phyloP scores from a whole-genome alignment of 2,888 invertebrate genomes.

The Hylaea fasciaria region DNA sequence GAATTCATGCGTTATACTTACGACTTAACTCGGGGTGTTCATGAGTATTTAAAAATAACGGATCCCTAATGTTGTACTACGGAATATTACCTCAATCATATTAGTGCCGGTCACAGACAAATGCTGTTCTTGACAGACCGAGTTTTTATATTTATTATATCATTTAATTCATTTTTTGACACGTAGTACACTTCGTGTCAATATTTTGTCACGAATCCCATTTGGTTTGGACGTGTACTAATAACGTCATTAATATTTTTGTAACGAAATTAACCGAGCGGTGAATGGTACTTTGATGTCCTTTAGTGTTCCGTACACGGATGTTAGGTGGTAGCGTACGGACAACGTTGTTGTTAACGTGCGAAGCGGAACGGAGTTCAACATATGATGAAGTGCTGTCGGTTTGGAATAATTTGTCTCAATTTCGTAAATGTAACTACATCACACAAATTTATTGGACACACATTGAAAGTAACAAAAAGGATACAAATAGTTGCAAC shows the following conservation, averaged over 20 bases:
- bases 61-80: slow-evolving; percentile 60
- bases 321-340: slow-evolving; percentile 47
- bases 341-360: slow-evolving; percentile 55
- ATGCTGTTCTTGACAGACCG: slow-evolving; percentile 70
- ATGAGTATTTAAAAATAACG: slow-evolving; percentile 26
- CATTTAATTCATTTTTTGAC: slow-evolving; percentile 75
- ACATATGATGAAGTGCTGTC: not conserved
- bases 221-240: slow-evolving; percentile 75
- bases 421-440: too few relatives aligned
- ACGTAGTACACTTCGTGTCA: slow-evolving; percentile 69
- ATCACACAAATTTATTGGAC: too few relatives aligned
- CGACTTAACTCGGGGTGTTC: too few relatives aligned
- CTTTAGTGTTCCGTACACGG: slow-evolving; percentile 56
- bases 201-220: slow-evolving; percentile 83
- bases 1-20: too few relatives aligned
- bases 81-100: slow-evolving; percentile 64
- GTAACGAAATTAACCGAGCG: slow-evolving; percentile 76
- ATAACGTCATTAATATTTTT: slow-evolving; percentile 79
- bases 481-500: too few relatives aligned
- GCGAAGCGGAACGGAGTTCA: slow-evolving; percentile 48
- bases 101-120: slow-evolving; percentile 79
- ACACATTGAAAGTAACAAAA: too few relatives aligned
- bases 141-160: slow-evolving; percentile 65
- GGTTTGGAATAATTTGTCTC: not conserved
- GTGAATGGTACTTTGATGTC: slow-evolving; percentile 69